Evolutionary conservation across 2,888 invertebrate genomes (phyloP).

Genomic region (Phengaris alcon): DNA sequence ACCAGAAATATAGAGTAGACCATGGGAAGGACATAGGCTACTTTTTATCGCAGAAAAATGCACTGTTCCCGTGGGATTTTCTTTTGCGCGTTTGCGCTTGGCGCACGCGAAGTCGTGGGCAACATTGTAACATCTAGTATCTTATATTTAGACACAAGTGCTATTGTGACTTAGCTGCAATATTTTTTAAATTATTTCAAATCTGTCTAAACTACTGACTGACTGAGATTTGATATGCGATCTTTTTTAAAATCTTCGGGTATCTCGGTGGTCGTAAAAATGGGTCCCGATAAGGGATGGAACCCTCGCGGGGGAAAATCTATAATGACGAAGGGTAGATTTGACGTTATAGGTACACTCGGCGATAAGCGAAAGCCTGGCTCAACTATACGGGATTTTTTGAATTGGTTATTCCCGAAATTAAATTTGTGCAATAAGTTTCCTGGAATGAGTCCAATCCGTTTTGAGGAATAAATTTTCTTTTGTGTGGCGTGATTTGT

Average conservation of each 20-base stretch:
- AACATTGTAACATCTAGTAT: too few species aligned
- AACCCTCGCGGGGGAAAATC: slow-evolving; percentile 4
- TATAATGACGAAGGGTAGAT: slow-evolving; percentile 1
- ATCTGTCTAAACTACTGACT: not conserved
- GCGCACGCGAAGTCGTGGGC: too few species aligned
- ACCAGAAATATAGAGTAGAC: too few species aligned
- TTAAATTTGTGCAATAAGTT: not conserved
- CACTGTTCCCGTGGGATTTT: too few species aligned
- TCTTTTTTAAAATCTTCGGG: not conserved
- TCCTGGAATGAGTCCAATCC: not conserved
- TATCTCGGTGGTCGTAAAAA: slow-evolving; percentile 16
- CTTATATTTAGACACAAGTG: too few species aligned
- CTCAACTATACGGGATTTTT: not conserved
- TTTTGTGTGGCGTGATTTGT: not conserved
- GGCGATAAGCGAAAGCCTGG: not conserved
- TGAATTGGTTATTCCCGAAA: slow-evolving; percentile 4
- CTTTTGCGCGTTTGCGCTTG: too few species aligned
- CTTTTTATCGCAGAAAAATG: too few species aligned
- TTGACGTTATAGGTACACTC: slow-evolving; percentile 8
- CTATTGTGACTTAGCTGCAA: not conserved
- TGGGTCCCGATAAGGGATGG: not conserved
- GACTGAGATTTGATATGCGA: not conserved
- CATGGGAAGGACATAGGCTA: too few species aligned
- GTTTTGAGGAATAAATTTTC: not conserved
- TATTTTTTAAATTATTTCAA: not conserved